Evolutionary conservation across 1,140 invertebrate genomes (phyloP).

Genomic region (Trichoplusia ni): DNA sequence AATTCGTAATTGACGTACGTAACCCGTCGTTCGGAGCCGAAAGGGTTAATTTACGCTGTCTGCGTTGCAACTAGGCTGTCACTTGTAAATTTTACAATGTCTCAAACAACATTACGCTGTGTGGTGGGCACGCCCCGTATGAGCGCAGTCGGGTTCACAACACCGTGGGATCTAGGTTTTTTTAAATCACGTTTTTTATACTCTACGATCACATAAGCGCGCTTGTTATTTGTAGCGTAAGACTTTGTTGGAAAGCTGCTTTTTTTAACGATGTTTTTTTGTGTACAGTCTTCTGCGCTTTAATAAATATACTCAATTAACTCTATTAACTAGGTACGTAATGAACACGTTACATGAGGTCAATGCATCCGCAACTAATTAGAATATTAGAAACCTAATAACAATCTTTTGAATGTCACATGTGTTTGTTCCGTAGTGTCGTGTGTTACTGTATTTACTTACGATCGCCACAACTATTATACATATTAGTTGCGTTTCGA

Average conservation of each 20-base stretch:
- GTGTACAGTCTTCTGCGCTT: neutral
- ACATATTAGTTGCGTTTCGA: no score
- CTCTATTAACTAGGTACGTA: no score
- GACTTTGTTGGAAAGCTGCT: neutral
- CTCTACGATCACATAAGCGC: neutral
- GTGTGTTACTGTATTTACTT: no score
- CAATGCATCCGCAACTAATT: no score
- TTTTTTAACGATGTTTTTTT: neutral
- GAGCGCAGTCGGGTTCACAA: neutral
- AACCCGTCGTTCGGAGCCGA: neutral
- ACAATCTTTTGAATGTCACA: no score
- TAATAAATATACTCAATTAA: neutral
- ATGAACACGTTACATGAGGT: no score
- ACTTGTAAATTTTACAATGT: neutral
- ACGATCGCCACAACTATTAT: no score
- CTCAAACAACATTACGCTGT: neutral
- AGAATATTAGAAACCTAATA: no score
- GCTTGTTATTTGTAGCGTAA: conserved; percentile 1
- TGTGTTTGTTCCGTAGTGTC: no score
- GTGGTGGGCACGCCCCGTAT: neutral
- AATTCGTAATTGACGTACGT: neutral
- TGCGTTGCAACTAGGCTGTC: neutral
- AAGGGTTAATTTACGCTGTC: conserved; percentile 1
- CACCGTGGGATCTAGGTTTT: neutral
- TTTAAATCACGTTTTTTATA: neutral